Base-by-base conservation (phyloP, 2,888 invertebrate species). In the Ischnus inquisitorius region DNA sequence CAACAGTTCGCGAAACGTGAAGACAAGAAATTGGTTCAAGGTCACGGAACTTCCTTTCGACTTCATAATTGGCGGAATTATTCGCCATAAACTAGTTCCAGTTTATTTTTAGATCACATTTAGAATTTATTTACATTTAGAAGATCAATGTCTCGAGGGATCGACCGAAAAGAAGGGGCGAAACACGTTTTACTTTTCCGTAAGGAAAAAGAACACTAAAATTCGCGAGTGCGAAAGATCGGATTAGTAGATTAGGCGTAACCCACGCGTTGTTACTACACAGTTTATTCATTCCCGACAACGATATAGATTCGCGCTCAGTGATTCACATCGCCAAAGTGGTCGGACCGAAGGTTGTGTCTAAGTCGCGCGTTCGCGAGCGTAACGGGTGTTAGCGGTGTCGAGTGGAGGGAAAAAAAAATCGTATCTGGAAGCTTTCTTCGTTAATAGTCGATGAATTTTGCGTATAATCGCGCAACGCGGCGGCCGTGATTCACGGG, bases 261-360 rank as follows among this genome's bases (percentile, higher is more conserved):
- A 19, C 76, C 76, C 54, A 76, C 76, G 76, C 76, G n/a, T 54
- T 57, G 28, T 76, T 76, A 76, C 76, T 51, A 57, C 54, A 76
- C 25, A 25, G 10, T 65, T 54, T 34, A 28, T 43, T 57, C 2
- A 16, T 43, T 43, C 16, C 57, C 67, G 16, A 3, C 54, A 16
- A 4, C 25, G 54, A 51, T 51, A 51, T 39, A 57, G 2, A 67
- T 65, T 67, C 76, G 12, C 41, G 76, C 2, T 51, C 34, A 65
- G 65, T 76, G 76, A 76, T 76, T 76, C 76, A 76, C 76, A 62
- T 39, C 34, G n/a, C 67, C 76, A 57, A 76, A 76, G 67, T 57
- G 41, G 76, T 57, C 65, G 22, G 22, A 25, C 41, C 57, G 67
- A 76, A 76, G 76, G 76, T 19, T 51, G 48, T 51, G 16, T 51